phyloP scores from a whole-genome alignment of 2,113 vertebrate species.

The Pteronura brasiliensis region DNA sequence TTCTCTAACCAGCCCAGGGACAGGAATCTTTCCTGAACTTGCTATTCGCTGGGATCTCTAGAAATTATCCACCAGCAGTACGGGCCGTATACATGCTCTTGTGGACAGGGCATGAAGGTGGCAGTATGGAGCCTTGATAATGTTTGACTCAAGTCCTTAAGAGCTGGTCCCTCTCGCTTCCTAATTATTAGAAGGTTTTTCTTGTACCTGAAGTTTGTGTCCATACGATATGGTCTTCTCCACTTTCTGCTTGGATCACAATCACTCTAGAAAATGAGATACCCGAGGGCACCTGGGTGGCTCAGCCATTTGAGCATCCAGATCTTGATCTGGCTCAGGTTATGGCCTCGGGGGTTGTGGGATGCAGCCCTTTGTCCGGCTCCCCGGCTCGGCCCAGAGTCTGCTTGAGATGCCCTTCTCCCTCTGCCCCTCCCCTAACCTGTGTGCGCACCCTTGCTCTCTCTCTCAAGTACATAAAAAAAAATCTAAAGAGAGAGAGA shows the following conservation, averaged over 20 bases:
- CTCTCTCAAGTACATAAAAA: not conserved
- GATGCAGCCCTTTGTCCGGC: not conserved
- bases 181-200: constrained; percentile 1
- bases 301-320: not conserved
- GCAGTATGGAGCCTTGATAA: not conserved
- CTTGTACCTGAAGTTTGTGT: not conserved
- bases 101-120: not conserved
- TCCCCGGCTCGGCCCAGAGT: not conserved
- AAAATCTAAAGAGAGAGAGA: not conserved
- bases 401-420: not conserved
- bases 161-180: not conserved
- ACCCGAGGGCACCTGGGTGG: not conserved
- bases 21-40: not conserved
- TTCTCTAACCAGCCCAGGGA: not conserved
- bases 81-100: not conserved
- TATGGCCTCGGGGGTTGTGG: not conserved
- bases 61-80: not conserved
- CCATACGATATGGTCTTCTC: not conserved
- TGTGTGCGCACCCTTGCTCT: not conserved
- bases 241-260: constrained; percentile 40
- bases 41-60: not conserved
- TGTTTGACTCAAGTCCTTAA: not conserved
- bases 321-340: not conserved
- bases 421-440: not conserved
- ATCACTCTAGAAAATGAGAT: constrained; percentile 68